These are phyloP conservation scores for Grapholita molesta DNA, from an alignment of 1,140 invertebrate genomes.

Conservation along the genomic window DNA sequence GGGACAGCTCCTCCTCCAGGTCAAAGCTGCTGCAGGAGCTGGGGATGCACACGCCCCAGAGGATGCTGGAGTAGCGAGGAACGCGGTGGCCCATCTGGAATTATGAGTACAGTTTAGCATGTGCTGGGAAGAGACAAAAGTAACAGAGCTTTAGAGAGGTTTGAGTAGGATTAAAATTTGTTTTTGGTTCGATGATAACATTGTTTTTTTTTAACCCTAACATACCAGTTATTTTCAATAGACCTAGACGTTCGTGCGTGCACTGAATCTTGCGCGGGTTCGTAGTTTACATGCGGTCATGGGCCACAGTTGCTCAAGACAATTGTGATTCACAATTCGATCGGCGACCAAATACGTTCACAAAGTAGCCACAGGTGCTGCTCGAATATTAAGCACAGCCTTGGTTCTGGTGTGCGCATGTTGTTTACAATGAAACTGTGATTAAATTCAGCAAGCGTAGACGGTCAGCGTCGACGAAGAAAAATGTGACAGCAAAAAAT, in stretches of 20 bases:
- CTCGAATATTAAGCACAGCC: conserved; percentile 55
- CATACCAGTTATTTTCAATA: no score
- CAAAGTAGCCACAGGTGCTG: conserved; percentile 36
- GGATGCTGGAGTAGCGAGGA: conserved; percentile 79
- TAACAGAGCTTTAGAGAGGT: not conserved
- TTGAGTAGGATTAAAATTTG: no score
- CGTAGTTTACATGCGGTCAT: conserved; percentile 32
- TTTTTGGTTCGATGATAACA: no score
- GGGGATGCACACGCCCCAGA: conserved; percentile 82
- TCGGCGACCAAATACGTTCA: conserved; percentile 59
- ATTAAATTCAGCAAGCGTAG: not conserved
- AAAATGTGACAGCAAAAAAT: not conserved
- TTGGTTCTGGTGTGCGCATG: not conserved
- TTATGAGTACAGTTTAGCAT: conserved; percentile 18
- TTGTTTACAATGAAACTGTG: not conserved
- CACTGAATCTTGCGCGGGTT: not conserved
- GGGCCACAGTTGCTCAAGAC: conserved; percentile 60
- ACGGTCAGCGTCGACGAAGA: not conserved
- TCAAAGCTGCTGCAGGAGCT: conserved; percentile 79
- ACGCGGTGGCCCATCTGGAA: conserved; percentile 82
- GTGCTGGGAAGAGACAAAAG: not conserved
- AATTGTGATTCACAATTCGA: conserved; percentile 64
- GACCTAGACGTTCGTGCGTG: no score
- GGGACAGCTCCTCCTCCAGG: conserved; percentile 74
- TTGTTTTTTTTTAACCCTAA: no score